Evolutionary conservation across 2,113 vertebrate species (phyloP), one percentile per base, ranked within the genome.

Genomic region (Urocynchramus pylzowi): DNA sequence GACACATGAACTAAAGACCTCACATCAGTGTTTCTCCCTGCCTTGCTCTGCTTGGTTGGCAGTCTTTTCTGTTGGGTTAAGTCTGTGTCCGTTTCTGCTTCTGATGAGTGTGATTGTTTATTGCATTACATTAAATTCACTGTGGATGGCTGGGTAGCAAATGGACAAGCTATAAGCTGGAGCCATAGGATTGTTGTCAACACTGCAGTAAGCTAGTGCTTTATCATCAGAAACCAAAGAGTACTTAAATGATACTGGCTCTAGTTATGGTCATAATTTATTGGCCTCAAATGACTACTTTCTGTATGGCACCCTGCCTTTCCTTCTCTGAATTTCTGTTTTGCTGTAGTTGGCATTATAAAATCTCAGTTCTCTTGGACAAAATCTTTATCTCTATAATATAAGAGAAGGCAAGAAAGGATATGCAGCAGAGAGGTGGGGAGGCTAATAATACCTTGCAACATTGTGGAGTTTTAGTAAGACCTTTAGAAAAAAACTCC

Each of bases 161-260:
- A 97, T 49, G 81, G 79, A 67, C 87, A 91, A 94, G 71, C 73
- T 88, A 90, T 90, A 95, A 89, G 23, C 71, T 33, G 75, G 67
- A 93, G 84, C 89, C 84, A 94, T 37, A 73, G 91, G 84, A 95
- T 63, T 82, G 73, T 81, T 98, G 96, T 97, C 97, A 97, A 83
- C 90, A 56, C 47, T 65, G 78, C 63, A 89, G 93, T 94, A 94
- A 96, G 81, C 71, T 49, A 64, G 71, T 56, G 49, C 92, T 97
- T 96, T 95, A 97, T 97, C 94, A 97, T 96, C 94, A 95, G 95
- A 97, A 97, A 95, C 76, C 78, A 93, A 97, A 96, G 73, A 96
- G 92, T 90, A 89, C 93, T 98, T 97, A 98, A 96, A 97, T 84
- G 90, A 95, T 94, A 88, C 90, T 75, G 77, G 89, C 91, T 93